Base-by-base conservation (phyloP, 2,113 vertebrate genomes). In the Cromileptes altivelis region DNA sequence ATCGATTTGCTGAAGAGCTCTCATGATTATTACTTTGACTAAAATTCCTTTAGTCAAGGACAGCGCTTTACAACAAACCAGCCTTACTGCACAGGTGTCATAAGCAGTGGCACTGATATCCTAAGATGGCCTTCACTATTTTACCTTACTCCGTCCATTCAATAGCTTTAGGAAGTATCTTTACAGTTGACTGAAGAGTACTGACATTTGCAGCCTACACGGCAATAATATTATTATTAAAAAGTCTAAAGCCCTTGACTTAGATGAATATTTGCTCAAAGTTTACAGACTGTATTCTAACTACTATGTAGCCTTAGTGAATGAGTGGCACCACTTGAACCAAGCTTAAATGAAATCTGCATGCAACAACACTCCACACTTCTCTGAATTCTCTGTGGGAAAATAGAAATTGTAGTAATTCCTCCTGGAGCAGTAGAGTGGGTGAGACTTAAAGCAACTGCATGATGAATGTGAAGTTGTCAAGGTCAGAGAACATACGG, bases 251-350 rank as follows among this genome's bases (percentile, higher is more conserved):
- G 71, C 70, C 69, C 62, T 89, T 85, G 45, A 79, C 57, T 76
- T 67, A 13, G 30, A 67, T 79, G 56, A 76, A 84, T 73, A 81
- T 82, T 72, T 78, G 45, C 50, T 33, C 7, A 68, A 60, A 64
- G 50, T 86, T 81, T 81, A 75, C 62, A 58, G 75, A 85, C 8
- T 74, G 57, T 25, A 15, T 67, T 83, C 37, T 67, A 75, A 80
- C 49, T 27, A 75, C 80, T 71, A 27, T 37, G 15, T 53, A 72
- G 57, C 12, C 11, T 84, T 37, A 42, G 70, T 81, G 23, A 91
- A 89, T 82, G 37, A 89, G 70, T 76, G 75, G 71, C 82, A 75
- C 65, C 27, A 61, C 64, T 87, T 89, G 76, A 91, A 81, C 64
- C 40, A 18, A 78, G 53, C 37, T 69, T 75, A 53, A 74, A 77